These are phyloP conservation scores for Lypha dubia DNA, from an alignment of 2,888 invertebrate genomes.

Conservation along the genomic window DNA sequence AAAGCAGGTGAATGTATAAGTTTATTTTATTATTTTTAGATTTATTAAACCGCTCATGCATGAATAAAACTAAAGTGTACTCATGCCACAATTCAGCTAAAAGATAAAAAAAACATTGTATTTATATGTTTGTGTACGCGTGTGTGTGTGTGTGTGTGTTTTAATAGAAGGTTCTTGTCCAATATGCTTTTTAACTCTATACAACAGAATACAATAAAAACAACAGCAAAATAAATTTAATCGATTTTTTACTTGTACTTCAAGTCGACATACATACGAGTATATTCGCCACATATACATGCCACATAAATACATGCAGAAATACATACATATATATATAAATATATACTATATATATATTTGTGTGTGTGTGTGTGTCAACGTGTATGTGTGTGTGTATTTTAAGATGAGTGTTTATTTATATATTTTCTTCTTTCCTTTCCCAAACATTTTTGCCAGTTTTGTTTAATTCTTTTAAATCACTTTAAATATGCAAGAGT, in stretches of 20 bases:
- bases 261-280: not conserved
- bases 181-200: conserved; percentile 22
- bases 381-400: not conserved
- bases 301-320: not conserved
- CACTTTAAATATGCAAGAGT: conserved; percentile 12
- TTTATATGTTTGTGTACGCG: not conserved
- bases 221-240: conserved; percentile 34
- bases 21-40: conserved; percentile 32
- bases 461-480: conserved; percentile 50
- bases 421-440: not conserved
- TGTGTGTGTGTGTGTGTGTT: not conserved
- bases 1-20: conserved; percentile 1
- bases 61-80: not conserved
- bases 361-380: not conserved
- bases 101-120: conserved; percentile 10
- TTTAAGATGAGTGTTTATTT: not conserved
- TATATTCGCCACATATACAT: not conserved
- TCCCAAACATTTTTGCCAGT: conserved; percentile 24
- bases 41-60: not conserved
- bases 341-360: no score
- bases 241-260: conserved; percentile 54
- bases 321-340: no score
- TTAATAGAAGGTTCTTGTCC: conserved; percentile 12
- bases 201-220: conserved; percentile 10
- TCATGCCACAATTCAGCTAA: not conserved